Evolutionary conservation across 53 echinoderm and acorn worm genomes (phyloP).

Genomic region (Henricia sp.): DNA sequence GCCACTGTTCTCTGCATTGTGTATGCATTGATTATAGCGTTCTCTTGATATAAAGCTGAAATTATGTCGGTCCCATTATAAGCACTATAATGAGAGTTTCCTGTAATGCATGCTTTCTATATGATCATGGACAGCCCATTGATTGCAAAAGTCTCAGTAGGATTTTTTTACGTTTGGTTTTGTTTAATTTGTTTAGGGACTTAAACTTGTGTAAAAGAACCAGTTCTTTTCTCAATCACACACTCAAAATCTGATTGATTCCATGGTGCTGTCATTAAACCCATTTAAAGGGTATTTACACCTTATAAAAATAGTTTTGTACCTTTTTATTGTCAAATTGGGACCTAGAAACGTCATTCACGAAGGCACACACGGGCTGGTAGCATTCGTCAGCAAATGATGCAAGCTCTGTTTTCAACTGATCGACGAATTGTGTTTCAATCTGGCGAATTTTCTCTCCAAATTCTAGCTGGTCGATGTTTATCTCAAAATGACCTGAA

Average conservation of each 20-base stretch:
- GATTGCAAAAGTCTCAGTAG: background rate
- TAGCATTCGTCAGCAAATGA: slow-evolving; percentile 18
- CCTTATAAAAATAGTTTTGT: background rate
- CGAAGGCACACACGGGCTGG: slow-evolving; percentile 14
- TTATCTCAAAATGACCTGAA: slow-evolving; percentile 2
- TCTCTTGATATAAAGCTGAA: too few species aligned
- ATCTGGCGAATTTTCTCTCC: slow-evolving; percentile 28
- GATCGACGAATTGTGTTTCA: background rate
- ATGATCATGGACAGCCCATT: too few species aligned
- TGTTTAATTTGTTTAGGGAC: background rate
- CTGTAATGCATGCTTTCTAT: too few species aligned
- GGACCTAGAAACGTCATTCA: background rate
- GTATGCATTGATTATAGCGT: too few species aligned
- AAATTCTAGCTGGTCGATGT: background rate
- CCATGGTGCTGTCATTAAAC: background rate
- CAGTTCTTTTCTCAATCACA: background rate
- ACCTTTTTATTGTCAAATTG: slow-evolving; percentile 13
- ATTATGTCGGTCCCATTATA: too few species aligned
- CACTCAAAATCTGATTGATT: background rate
- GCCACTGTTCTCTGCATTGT: too few species aligned
- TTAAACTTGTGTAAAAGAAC: background rate
- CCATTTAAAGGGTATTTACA: background rate
- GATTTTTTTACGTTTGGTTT: background rate
- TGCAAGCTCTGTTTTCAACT: background rate
- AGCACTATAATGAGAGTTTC: too few species aligned